phyloP scores from a whole-genome alignment of 1,140 invertebrate species.

The Drosophila sp. region DNA sequence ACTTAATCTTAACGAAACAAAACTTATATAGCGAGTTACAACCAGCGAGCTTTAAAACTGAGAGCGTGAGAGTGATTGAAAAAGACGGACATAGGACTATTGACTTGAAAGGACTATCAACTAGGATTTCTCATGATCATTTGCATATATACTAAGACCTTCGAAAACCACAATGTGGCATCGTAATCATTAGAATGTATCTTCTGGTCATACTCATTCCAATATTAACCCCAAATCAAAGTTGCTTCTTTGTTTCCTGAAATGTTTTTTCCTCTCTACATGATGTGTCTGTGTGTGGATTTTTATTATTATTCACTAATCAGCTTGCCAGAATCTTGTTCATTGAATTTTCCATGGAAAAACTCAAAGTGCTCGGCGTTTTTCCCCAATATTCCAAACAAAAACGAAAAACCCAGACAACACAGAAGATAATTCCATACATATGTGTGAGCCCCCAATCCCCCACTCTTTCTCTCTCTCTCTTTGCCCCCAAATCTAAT shows the following conservation, averaged over 20 bases:
- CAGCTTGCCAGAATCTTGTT: conserved; percentile 16
- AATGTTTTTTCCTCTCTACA: not conserved
- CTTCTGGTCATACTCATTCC: not conserved
- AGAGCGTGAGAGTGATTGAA: too few relatives aligned
- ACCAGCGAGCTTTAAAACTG: too few relatives aligned
- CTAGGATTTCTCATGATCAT: too few relatives aligned
- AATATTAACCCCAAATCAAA: conserved; percentile 13
- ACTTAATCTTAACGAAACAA: too few relatives aligned
- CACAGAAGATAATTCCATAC: conserved; percentile 3
- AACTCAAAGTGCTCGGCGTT: not conserved
- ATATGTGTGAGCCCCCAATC: not conserved
- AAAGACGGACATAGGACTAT: too few relatives aligned
- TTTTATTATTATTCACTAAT: conserved; percentile 18
- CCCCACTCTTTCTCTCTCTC: too few relatives aligned
- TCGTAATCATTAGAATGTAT: not conserved
- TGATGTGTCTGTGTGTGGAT: not conserved
- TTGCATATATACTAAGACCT: too few relatives aligned
- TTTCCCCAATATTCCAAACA: conserved; percentile 22
- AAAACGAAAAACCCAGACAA: not conserved
- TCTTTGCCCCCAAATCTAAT: conserved; percentile 8
- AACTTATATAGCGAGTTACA: too few relatives aligned
- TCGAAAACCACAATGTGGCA: too few relatives aligned
- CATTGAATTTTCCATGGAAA: conserved; percentile 14
- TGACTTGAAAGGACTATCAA: too few relatives aligned
- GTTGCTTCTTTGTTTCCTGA: conserved; percentile 6